phyloP scores from a whole-genome alignment of 2,797 vertebrate species.

The Xenopus petersii region DNA sequence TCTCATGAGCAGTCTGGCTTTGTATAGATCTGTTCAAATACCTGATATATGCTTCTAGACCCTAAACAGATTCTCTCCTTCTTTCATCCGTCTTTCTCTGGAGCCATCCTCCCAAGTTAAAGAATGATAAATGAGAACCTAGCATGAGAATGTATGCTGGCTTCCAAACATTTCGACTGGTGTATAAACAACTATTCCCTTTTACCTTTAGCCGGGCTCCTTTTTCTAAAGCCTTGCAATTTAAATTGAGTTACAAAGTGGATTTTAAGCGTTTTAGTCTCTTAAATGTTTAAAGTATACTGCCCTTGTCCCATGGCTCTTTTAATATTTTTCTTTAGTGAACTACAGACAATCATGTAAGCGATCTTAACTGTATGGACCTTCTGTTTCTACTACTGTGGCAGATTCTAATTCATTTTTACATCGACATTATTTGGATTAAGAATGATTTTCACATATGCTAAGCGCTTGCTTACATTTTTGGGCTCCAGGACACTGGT shows the following conservation, averaged over 20 bases:
- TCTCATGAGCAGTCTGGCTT: conserved; percentile 56
- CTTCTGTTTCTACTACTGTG: no score
- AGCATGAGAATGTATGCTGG: conserved; percentile 69
- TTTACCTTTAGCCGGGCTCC: conserved; percentile 67
- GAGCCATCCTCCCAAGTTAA: conserved; percentile 66
- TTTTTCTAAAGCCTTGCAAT: conserved; percentile 57
- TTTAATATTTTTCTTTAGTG: conserved; percentile 59
- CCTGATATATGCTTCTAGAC: conserved; percentile 65
- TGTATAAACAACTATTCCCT: conserved; percentile 71
- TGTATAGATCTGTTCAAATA: conserved; percentile 67
- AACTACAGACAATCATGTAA: conserved; percentile 50
- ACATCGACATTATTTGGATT: neutral
- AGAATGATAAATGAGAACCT: conserved; percentile 73
- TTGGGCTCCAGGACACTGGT: no score
- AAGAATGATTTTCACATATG: neutral
- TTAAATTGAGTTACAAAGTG: conserved; percentile 58
- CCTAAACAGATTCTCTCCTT: conserved; percentile 69
- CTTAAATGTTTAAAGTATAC: conserved; percentile 63
- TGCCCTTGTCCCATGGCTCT: conserved; percentile 55
- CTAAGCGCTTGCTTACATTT: no score
- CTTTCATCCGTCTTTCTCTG: conserved; percentile 63
- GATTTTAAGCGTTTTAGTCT: conserved; percentile 63
- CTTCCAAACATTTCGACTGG: conserved; percentile 72
- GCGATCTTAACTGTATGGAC: conserved; percentile 12
- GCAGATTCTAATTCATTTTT: no score